phyloP scores from a whole-genome alignment of 1,140 invertebrate genomes.

The Drosophila murphyi region DNA sequence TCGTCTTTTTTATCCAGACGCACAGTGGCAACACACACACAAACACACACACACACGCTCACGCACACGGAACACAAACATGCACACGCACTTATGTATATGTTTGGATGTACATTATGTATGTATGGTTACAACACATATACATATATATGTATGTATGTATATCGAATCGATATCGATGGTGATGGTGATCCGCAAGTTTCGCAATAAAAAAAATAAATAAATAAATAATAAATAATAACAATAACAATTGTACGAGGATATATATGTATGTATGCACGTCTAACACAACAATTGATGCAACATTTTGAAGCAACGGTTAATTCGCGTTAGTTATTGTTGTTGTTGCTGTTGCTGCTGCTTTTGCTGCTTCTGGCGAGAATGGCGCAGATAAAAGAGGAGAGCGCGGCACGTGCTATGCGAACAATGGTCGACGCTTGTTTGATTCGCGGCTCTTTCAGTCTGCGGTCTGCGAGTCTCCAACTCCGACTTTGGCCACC shows the following conservation, averaged over 20 bases:
- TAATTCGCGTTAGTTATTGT: constrained; percentile 9
- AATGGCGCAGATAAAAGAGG: constrained; percentile 4
- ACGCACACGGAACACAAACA: not conserved
- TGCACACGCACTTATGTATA: too few species aligned
- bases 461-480: constrained; percentile 19
- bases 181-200: constrained; percentile 1
- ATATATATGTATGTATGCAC: not conserved
- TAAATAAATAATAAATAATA: constrained; percentile 6
- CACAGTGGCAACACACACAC: not conserved
- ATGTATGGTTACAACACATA: too few species aligned
- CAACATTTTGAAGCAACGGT: constrained; percentile 23
- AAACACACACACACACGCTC: not conserved
- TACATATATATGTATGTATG: too few species aligned
- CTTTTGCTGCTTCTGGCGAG: constrained; percentile 8
- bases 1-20: too few species aligned
- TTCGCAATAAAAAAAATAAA: constrained; percentile 3
- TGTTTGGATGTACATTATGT: too few species aligned
- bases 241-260: constrained; percentile 9
- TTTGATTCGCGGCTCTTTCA: constrained; percentile 50
- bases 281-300: constrained; percentile 18
- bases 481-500: constrained; percentile 53
- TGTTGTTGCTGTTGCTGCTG: not conserved
- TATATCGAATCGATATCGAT: not conserved
- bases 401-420: constrained; percentile 65
- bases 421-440: constrained; percentile 77